Conservation (phyloP, 2,797 vertebrate species). For the Helicolenus hilgendorfi region DNA sequence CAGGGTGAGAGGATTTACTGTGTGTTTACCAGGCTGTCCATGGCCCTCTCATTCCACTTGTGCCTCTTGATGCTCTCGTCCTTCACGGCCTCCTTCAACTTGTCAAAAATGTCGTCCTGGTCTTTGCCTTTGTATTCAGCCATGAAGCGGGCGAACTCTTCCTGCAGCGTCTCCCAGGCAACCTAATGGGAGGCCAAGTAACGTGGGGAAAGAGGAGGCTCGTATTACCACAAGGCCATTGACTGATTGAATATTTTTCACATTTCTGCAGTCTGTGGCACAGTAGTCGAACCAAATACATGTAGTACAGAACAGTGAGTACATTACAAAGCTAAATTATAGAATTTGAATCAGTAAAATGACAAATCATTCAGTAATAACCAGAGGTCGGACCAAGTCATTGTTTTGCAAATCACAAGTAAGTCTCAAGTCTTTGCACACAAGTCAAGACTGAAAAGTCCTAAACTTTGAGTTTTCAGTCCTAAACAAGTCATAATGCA, state of each 20-base stretch:
- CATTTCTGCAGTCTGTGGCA: not conserved
- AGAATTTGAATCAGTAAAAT: not conserved
- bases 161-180: conserved; percentile 98
- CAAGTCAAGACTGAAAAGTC: not conserved
- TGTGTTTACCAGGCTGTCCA: conserved; percentile 96
- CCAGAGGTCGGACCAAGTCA: not conserved
- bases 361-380: not conserved
- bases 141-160: conserved; percentile 99
- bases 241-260: not conserved
- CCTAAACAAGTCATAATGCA: not conserved
- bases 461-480: not conserved
- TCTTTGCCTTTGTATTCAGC: conserved; percentile 97
- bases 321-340: not conserved
- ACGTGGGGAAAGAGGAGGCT: not conserved
- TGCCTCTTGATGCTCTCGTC: conserved; percentile 98
- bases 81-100: conserved; percentile 97
- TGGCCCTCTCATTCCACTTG: conserved; percentile 97
- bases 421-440: not conserved
- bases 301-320: not conserved
- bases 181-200: conserved; percentile 87
- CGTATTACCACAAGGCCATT: not conserved
- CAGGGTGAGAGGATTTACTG: conserved; percentile 15
- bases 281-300: not conserved
- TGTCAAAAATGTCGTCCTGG: conserved; percentile 98
- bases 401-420: not conserved